phyloP scores from a whole-genome alignment of 1,140 invertebrate genomes.

The Dreissena rostriformis region DNA sequence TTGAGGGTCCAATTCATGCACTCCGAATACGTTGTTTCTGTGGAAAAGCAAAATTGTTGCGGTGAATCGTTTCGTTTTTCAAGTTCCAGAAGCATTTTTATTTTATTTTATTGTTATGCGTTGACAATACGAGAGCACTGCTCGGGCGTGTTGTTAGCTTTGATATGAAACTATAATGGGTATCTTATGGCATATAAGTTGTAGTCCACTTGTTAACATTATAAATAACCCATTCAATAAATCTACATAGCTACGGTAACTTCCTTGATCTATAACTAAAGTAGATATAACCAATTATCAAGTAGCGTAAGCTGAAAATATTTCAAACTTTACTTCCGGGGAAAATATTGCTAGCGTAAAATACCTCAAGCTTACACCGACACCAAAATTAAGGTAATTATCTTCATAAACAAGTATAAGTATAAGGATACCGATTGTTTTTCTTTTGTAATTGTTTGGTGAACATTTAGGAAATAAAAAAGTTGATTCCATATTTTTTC shows the following conservation, averaged over 20 bases:
- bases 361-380: no score
- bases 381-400: no score
- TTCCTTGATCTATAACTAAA: no score
- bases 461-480: background rate
- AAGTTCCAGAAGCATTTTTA: background rate
- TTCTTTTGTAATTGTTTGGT: background rate
- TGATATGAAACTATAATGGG: background rate
- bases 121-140: background rate
- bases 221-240: no score
- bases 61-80: background rate
- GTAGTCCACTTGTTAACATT: no score
- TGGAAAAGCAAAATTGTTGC: background rate
- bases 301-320: no score
- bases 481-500: background rate
- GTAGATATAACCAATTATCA: no score
- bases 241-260: no score
- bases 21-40: conserved; percentile 28
- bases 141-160: background rate
- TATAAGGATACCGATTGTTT: background rate
- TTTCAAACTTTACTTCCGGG: no score
- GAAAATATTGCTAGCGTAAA: no score
- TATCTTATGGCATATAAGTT: background rate
- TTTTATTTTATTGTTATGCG: background rate
- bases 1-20: conserved; percentile 56
- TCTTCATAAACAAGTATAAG: background rate